Conservation (phyloP, 2,797 vertebrate species). For the Ptychobarbus kaznakovi region DNA sequence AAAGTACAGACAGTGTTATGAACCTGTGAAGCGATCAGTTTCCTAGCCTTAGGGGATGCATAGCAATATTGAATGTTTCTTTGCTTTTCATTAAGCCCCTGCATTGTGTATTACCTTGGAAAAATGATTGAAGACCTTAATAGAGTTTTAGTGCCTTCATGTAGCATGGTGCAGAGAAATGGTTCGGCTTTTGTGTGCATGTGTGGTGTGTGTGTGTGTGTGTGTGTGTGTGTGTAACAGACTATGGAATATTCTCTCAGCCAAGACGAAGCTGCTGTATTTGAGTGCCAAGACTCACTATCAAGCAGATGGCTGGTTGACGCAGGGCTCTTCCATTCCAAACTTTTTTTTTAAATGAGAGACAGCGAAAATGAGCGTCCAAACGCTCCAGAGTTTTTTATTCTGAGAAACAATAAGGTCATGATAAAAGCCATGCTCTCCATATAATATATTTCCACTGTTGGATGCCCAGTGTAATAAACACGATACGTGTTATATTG, state of each 20-base stretch:
- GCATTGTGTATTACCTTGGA: conserved; percentile 36
- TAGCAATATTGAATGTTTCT: conserved; percentile 47
- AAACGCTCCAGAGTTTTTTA: too few relatives aligned
- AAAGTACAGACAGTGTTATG: conserved; percentile 28
- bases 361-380: too few relatives aligned
- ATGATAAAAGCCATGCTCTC: too few relatives aligned
- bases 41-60: conserved; percentile 38
- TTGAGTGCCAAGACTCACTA: conserved; percentile 60
- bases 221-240: conserved; percentile 33
- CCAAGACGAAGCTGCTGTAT: conserved; percentile 43
- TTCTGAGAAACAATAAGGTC: too few relatives aligned
- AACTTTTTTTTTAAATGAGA: conserved; percentile 57
- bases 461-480: too few relatives aligned
- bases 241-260: conserved; percentile 38
- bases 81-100: conserved; percentile 45
- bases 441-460: too few relatives aligned
- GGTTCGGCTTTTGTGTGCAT: conserved; percentile 4
- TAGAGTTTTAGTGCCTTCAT: conserved; percentile 38
- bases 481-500: too few relatives aligned
- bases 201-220: conserved; percentile 31
- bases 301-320: conserved; percentile 78
- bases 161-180: conserved; percentile 15
- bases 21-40: conserved; percentile 43
- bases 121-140: conserved; percentile 52
- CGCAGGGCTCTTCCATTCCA: conserved; percentile 70